Base-by-base conservation (phyloP, 2,797 vertebrate genomes). In the Labroides dimidiatus region DNA sequence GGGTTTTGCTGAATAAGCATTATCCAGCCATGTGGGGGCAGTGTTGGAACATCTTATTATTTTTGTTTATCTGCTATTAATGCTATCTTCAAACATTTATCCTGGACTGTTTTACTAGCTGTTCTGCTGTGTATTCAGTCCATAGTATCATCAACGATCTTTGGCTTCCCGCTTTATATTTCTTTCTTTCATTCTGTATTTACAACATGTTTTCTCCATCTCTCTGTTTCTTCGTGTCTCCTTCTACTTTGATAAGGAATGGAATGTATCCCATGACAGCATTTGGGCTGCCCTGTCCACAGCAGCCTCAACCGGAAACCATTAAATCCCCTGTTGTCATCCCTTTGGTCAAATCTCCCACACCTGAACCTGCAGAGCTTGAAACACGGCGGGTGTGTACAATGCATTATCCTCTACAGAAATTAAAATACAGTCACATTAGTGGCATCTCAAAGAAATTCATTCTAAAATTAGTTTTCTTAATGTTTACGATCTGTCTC, bases 201-300 rank as follows among this genome's bases (percentile, higher is more conserved):
- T 4, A 33, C 30, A 33, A 5, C 19, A 49, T 69, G 12, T 51
- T 54, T 45, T 62, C 30, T 24, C 49, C 63, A 11, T 47, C 50
- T 52, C 9, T 41, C 12, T 3, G 1, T 61, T 4, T 52, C 42
- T 30, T 54, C 58, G 6, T 61, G 27, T 21, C 16, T 16, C 27
- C 20, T 16, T 24, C n/a, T 48, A 27, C 30, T 19, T 27, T 21
- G 3, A n/a, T 66, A 58, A 89, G 90, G 65, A 88, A 99, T 21
- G 97, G 98, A 44, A 99, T 99, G 89, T 99, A 98, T 84, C 98
- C 97, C 1, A 92, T 99, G 80, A 99, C 96, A 0, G 97, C 96
- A 0, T 99, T 99, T 11, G 96, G 97, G 45, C 84, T 98, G 71
- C 95, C 96, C 0, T 93, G 94, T 33, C 96, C 96, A 56, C 96